Evolutionary conservation across 2,113 vertebrate genomes (phyloP).

Genomic region (Tachysurus vachellii): DNA sequence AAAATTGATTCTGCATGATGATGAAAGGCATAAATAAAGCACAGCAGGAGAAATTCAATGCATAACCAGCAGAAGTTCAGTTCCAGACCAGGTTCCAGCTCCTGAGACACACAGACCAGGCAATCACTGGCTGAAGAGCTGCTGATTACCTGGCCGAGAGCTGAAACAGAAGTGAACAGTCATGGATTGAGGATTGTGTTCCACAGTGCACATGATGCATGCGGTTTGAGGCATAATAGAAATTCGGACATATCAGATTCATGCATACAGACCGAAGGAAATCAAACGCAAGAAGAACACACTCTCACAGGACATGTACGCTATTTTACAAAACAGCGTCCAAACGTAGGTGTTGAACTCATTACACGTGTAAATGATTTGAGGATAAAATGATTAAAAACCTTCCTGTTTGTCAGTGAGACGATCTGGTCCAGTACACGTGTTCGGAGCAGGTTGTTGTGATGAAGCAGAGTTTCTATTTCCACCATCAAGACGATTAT

Average conservation of each 20-base stretch:
- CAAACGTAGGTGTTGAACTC: not conserved
- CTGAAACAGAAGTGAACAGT: slow-evolving; percentile 2
- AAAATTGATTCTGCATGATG: slow-evolving; percentile 78
- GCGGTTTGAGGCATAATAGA: not conserved
- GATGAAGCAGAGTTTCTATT: not conserved
- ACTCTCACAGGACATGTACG: not conserved
- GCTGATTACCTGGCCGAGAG: slow-evolving; percentile 18
- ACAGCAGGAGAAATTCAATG: slow-evolving; percentile 33
- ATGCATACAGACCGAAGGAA: not conserved
- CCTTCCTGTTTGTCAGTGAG: not conserved
- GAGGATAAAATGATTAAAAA: not conserved
- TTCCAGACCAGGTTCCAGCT: slow-evolving; percentile 25
- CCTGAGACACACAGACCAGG: slow-evolving; percentile 11
- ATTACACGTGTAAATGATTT: not conserved
- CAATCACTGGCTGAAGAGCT: slow-evolving; percentile 18
- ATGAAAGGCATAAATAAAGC: slow-evolving; percentile 70
- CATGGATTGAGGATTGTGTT: not conserved
- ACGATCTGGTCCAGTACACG: not conserved
- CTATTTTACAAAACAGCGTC: not conserved
- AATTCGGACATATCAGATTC: slow-evolving; percentile 5
- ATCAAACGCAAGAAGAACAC: not conserved
- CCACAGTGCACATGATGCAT: not conserved
- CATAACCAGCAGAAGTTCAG: slow-evolving; percentile 39
- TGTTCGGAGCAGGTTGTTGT: not conserved
- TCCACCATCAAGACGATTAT: not conserved